Base-by-base conservation (phyloP, 2,888 invertebrate species). In the Xestia ashworthii region DNA sequence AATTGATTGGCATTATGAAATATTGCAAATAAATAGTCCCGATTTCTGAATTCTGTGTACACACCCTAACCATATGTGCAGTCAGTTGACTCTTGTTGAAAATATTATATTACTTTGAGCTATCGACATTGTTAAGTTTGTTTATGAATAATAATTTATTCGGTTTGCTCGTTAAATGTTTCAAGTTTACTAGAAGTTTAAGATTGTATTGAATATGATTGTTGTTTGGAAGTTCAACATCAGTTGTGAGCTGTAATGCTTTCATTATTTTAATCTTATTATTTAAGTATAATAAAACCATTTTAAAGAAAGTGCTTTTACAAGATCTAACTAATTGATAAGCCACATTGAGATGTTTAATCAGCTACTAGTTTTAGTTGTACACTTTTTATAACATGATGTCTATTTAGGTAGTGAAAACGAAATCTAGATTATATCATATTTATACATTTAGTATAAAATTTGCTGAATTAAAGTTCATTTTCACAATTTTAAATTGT, bases 391-490 rank as follows among this genome's bases (percentile, higher is more conserved):
- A 96, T 96, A 96, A 96, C 96, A 96, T 96, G 95, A 96, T 96
- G 95, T 96, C 96, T 96, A 96, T 96, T 95, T 96, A 96, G 96
- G 95, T 96, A 96, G 96, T 95, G 94, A 95, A 91, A 96, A 96
- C 95, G 93, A 96, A 96, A 96, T 96, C 95, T 96, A 96, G 96
- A 96, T 94, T 96, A 96, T 96, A 96, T 95, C 95, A 95, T 96
- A 96, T 96, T 96, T 96, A 96, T 96, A 96, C 96, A 96, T 96
- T 96, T 96, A 96, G 96, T 96, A 96, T 96, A 96, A 96, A 96
- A 95, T 95, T 96, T 96, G 96, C 96, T 96, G 96, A 96, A 96
- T 96, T 95, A 96, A 96, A 96, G 95, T 96, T 96, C 96, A 96
- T 96, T 96, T 96, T 96, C 96, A 96, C 96, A 95, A 96, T 96